phyloP scores from a whole-genome alignment of 1,140 invertebrate genomes.

The Diploscapter pachys region DNA sequence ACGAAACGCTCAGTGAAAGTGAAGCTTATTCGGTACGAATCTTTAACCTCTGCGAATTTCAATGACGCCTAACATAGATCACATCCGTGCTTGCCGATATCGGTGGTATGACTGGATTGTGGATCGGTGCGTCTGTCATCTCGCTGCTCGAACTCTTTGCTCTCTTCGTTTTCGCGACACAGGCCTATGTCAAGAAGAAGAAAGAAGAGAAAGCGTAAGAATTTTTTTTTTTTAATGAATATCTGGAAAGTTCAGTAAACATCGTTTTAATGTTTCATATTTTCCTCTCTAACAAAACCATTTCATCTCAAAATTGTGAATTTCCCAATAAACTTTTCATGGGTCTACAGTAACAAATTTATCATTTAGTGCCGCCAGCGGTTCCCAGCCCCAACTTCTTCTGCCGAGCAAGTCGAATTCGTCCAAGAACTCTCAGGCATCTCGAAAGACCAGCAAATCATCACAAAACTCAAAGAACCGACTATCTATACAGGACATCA shows the following conservation, averaged over 20 bases:
- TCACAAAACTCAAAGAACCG: slow-evolving; percentile 22
- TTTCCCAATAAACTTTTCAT: neutral
- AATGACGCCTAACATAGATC: slow-evolving; percentile 33
- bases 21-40: slow-evolving; percentile 48
- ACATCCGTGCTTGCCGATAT: slow-evolving; percentile 53
- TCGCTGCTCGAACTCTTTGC: slow-evolving; percentile 52
- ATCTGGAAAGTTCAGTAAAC: slow-evolving; percentile 3
- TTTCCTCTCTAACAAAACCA: neutral
- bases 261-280: slow-evolving; percentile 1
- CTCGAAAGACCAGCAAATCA: slow-evolving; percentile 4
- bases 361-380: neutral
- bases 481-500: slow-evolving; percentile 26
- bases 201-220: slow-evolving; percentile 19
- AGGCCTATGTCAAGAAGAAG: slow-evolving; percentile 37
- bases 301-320: neutral
- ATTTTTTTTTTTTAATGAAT: neutral
- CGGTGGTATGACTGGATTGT: slow-evolving; percentile 55
- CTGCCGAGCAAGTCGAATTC: neutral
- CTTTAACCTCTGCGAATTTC: neutral
- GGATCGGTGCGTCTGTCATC: slow-evolving; percentile 58
- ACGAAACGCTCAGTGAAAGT: slow-evolving; percentile 54
- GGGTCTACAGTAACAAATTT: slow-evolving; percentile 9
- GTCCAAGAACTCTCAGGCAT: slow-evolving; percentile 3
- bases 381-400: neutral
- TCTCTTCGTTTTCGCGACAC: slow-evolving; percentile 38